Percentiles rank a stretch among this genome's conserved stretches.
Evolutionary conservation across 2,113 vertebrate genomes (phyloP).

Genomic region (Myotis lucifugus): DNA sequence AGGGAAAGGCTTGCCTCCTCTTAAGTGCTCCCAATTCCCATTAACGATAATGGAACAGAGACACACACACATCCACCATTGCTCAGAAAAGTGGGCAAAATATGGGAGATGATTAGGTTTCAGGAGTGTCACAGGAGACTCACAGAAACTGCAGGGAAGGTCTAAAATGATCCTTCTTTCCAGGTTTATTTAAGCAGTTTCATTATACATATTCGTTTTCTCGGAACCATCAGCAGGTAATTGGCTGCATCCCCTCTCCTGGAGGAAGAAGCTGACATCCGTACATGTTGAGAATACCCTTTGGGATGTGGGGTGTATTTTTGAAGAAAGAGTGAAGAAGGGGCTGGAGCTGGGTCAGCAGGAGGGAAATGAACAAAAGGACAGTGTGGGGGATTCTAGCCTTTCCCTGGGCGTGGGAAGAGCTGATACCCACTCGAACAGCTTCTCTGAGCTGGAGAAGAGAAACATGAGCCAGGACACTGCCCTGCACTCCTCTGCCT

Average conservation of each 20-base stretch:
- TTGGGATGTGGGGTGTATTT: neutral
- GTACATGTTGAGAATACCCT: neutral
- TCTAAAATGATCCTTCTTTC: constrained; percentile 22
- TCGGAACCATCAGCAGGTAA: neutral
- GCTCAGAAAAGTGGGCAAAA: constrained; percentile 59
- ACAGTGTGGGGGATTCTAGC: neutral
- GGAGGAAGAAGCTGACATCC: neutral
- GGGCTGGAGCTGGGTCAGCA: neutral
- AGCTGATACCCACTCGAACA: neutral
- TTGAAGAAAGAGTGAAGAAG: neutral
- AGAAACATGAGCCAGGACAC: neutral
- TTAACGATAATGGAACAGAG: constrained; percentile 67
- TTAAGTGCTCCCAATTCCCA: constrained; percentile 56
- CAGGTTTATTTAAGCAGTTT: constrained; percentile 43
- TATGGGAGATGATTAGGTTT: constrained; percentile 63
- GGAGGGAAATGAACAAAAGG: neutral
- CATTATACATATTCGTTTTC: neutral
- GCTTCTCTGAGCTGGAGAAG: neutral
- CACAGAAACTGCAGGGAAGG: neutral
- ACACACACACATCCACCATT: neutral
- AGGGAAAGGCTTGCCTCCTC: constrained; percentile 60
- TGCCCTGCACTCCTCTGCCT: neutral
- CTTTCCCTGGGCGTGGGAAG: rapidly evolving
- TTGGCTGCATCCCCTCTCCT: neutral
- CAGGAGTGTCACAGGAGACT: neutral